phyloP scores from a whole-genome alignment of 2,113 vertebrate species.

The Garra rufa region DNA sequence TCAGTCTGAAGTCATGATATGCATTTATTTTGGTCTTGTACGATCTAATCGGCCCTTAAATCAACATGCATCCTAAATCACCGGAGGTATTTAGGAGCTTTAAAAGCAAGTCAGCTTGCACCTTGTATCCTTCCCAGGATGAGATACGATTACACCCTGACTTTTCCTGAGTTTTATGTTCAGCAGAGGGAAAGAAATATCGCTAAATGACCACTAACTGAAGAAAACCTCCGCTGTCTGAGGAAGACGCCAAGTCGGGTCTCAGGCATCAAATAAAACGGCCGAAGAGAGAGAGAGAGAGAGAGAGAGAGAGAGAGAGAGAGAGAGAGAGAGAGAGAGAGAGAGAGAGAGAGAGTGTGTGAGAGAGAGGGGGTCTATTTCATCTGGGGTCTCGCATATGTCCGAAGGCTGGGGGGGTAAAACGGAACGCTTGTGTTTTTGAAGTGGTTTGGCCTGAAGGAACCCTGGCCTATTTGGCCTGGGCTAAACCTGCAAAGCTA shows the following conservation, averaged over 20 bases:
- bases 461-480: slow-evolving; percentile 70
- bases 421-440: slow-evolving; percentile 81
- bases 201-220: slow-evolving; percentile 82
- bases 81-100: slow-evolving; percentile 10
- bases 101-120: slow-evolving; percentile 58
- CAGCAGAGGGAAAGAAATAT: slow-evolving; percentile 90
- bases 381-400: slow-evolving; percentile 70
- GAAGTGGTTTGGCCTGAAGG: slow-evolving; percentile 78
- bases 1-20: neutral
- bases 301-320: slow-evolving; percentile 65
- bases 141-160: slow-evolving; percentile 85
- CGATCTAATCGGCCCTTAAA: slow-evolving; percentile 16
- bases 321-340: slow-evolving; percentile 60
- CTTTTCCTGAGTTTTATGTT: slow-evolving; percentile 87
- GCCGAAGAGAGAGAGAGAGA: slow-evolving; percentile 2
- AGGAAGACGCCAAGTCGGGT: slow-evolving; percentile 76
- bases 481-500: slow-evolving; percentile 75
- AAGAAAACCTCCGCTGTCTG: slow-evolving; percentile 61
- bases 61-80: slow-evolving; percentile 40
- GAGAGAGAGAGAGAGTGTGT: no score
- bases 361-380: slow-evolving; percentile 73
- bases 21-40: neutral
- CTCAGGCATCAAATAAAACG: slow-evolving; percentile 79
- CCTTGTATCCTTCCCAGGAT: slow-evolving; percentile 77
- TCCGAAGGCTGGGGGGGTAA: slow-evolving; percentile 68